Evolutionary conservation across 2,888 invertebrate genomes (phyloP).

Genomic region (Ophion obscuratus): DNA sequence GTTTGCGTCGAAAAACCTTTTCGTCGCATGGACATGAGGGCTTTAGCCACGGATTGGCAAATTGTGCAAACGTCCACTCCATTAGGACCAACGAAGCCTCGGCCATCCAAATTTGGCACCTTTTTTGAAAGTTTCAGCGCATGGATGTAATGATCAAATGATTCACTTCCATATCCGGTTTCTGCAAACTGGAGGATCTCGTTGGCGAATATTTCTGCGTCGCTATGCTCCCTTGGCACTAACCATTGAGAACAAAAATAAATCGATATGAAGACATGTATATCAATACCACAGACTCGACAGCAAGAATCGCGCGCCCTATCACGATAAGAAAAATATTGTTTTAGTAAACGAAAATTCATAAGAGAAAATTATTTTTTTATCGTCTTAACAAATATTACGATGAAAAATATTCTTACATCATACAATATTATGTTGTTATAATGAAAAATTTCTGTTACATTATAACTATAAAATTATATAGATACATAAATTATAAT

Average conservation of each 20-base stretch:
- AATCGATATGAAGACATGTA: neutral
- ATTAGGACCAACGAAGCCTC: conserved; percentile 54
- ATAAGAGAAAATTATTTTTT: neutral
- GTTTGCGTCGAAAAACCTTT: conserved; percentile 84
- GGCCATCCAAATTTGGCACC: conserved; percentile 70
- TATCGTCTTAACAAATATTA: neutral
- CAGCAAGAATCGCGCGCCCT: too few relatives aligned
- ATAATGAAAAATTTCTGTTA: neutral
- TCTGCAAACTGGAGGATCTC: conserved; percentile 70
- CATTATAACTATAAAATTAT: neutral
- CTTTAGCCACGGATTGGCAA: conserved; percentile 84
- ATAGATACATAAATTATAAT: neutral
- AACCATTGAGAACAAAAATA: conserved; percentile 3
- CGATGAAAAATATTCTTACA: neutral
- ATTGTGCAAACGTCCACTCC: conserved; percentile 84
- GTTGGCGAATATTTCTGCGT: conserved; percentile 57
- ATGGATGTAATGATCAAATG: conserved; percentile 56
- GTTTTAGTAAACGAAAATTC: neutral
- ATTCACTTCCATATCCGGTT: conserved; percentile 46
- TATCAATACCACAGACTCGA: neutral
- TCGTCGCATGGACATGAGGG: conserved; percentile 84
- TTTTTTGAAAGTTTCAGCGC: conserved; percentile 67
- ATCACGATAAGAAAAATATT: neutral
- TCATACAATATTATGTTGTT: neutral
- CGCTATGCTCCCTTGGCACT: conserved; percentile 34